phyloP scores from a whole-genome alignment of 2,113 vertebrate species.

The Nymphicus hollandicus region DNA sequence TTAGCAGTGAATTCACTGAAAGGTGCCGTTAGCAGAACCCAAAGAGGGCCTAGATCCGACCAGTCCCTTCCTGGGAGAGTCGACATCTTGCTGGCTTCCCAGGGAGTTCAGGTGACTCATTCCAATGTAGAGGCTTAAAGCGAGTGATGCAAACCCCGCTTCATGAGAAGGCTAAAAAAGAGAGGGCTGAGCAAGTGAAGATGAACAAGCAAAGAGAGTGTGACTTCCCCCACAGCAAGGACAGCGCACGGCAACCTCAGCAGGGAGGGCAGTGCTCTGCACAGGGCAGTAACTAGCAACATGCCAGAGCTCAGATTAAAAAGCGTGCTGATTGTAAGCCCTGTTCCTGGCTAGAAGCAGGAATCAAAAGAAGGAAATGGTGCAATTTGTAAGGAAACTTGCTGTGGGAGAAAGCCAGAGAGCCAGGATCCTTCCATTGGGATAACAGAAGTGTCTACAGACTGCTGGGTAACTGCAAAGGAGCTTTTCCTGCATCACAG shows the following conservation, averaged over 20 bases:
- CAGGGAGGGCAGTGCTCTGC: neutral
- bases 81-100: neutral
- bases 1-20: neutral
- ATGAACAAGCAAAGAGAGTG: neutral
- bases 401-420: neutral
- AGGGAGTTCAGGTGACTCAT: neutral
- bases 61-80: neutral
- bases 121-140: neutral
- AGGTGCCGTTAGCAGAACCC: neutral
- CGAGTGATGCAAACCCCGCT: neutral
- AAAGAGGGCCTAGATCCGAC: neutral
- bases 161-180: neutral
- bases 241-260: neutral
- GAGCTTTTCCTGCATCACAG: neutral
- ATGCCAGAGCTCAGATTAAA: neutral
- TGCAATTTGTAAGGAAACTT: neutral
- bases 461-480: accelerated
- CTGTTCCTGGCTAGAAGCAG: neutral
- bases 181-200: neutral
- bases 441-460: neutral
- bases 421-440: neutral
- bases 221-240: neutral
- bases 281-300: neutral
- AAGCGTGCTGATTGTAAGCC: neutral
- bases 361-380: neutral